These are phyloP conservation scores for Asobara japonica DNA, from an alignment of 1,140 invertebrate species.

Conservation along the genomic window DNA sequence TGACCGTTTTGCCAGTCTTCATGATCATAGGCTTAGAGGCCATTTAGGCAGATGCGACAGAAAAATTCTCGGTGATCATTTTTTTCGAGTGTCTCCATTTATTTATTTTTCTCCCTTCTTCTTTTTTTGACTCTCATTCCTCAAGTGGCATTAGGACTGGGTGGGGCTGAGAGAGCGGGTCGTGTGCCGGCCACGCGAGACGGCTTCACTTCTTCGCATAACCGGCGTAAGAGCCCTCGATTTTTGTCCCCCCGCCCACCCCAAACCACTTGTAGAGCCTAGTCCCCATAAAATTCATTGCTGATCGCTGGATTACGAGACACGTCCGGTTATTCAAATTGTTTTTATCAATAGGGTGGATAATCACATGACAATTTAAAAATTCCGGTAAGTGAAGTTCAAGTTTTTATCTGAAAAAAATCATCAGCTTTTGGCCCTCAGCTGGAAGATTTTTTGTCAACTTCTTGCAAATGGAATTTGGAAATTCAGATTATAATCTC, in stretches of 20 bases:
- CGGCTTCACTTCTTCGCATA: constrained; percentile 6
- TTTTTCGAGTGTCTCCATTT: too few relatives aligned
- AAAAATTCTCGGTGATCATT: constrained; percentile 46
- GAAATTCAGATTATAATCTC: too few relatives aligned
- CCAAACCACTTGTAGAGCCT: constrained; percentile 1
- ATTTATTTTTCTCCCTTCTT: too few relatives aligned
- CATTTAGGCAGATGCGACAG: constrained; percentile 58
- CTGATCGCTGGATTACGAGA: constrained; percentile 1
- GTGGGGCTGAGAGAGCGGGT: constrained; percentile 1
- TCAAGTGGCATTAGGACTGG: neutral
- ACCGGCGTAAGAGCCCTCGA: neutral
- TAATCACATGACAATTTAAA: neutral
- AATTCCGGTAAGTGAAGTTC: neutral
- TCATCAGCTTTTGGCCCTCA: too few relatives aligned
- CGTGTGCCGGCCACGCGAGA: constrained; percentile 51
- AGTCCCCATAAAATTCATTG: constrained; percentile 4
- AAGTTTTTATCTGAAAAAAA: too few relatives aligned
- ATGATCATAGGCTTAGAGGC: constrained; percentile 46
- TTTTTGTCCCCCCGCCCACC: neutral
- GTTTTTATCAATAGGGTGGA: neutral
- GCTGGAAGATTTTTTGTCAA: too few relatives aligned
- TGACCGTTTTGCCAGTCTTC: neutral
- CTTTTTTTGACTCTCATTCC: neutral
- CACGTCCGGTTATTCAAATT: neutral
- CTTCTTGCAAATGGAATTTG: too few relatives aligned